Evolutionary conservation across 2,888 invertebrate genomes (phyloP).

Genomic region (Pharmacophagus antenor): DNA sequence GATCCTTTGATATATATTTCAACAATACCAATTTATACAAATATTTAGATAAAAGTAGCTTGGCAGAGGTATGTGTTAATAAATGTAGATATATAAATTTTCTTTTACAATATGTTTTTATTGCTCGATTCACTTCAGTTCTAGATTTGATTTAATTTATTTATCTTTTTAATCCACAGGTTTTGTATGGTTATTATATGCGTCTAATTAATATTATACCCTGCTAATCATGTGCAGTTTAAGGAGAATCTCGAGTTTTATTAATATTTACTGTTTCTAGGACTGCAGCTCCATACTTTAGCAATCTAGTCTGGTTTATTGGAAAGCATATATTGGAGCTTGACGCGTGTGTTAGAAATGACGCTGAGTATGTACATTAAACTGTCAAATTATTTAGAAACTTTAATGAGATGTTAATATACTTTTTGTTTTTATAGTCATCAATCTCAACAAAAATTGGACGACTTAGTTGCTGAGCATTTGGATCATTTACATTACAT

Average conservation of each 20-base stretch:
- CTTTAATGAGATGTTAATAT: slow-evolving; percentile 1
- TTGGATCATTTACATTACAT: slow-evolving; percentile 98
- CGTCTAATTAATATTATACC: neutral
- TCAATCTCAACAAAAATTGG: slow-evolving; percentile 92
- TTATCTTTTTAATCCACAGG: too few relatives aligned
- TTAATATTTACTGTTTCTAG: slow-evolving; percentile 53
- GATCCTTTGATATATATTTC: too few relatives aligned
- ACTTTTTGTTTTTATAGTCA: slow-evolving; percentile 83
- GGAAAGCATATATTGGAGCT: slow-evolving; percentile 98
- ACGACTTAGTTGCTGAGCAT: slow-evolving; percentile 97
- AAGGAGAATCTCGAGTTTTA: neutral
- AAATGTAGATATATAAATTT: too few relatives aligned
- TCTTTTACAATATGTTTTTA: too few relatives aligned
- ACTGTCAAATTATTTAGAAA: slow-evolving; percentile 1
- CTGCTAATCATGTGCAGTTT: neutral
- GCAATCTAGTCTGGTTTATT: slow-evolving; percentile 99
- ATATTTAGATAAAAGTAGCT: too few relatives aligned
- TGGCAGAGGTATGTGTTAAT: too few relatives aligned
- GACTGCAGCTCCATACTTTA: slow-evolving; percentile 98
- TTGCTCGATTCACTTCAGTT: too few relatives aligned
- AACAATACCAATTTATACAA: too few relatives aligned
- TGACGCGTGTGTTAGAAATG: slow-evolving; percentile 95
- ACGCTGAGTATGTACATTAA: slow-evolving; percentile 90
- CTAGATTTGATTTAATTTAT: too few relatives aligned
- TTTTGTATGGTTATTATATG: neutral